A percentile compares a stretch with the other conserved stretches of the same genome.
phyloP scores from a whole-genome alignment of 1,140 invertebrate species.

The Drosophila kurseongensis region DNA sequence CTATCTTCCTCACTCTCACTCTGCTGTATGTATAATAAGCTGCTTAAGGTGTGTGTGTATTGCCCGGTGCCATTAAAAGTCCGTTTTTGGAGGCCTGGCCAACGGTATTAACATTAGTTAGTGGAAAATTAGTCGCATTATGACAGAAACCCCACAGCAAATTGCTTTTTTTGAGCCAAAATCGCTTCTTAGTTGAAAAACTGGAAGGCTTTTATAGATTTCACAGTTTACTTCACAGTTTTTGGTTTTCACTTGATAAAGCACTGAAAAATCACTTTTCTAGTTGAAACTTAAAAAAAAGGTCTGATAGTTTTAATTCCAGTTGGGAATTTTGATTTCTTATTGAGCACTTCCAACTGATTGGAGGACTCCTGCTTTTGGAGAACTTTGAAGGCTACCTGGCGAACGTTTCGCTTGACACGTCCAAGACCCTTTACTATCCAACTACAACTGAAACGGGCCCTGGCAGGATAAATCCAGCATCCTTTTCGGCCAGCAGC shows the following conservation, averaged over 20 bases:
- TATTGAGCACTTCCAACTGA: constrained; percentile 5
- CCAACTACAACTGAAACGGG: constrained; percentile 82
- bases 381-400: constrained; percentile 44
- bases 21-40: constrained; percentile 51
- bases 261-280: constrained; percentile 10
- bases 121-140: background rate
- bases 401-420: constrained; percentile 81
- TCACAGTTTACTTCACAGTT: background rate
- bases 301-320: background rate
- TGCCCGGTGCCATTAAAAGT: constrained; percentile 54
- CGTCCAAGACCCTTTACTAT: constrained; percentile 81
- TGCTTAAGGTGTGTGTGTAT: constrained; percentile 32
- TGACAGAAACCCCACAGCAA: constrained; percentile 14
- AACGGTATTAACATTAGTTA: constrained; percentile 1
- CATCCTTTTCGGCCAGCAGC: constrained; percentile 57
- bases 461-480: constrained; percentile 37
- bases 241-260: background rate
- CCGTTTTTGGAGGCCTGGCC: constrained; percentile 23
- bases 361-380: constrained; percentile 5
- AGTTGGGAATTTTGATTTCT: background rate
- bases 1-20: constrained; percentile 2
- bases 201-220: background rate
- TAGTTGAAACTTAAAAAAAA: constrained; percentile 16
- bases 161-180: constrained; percentile 25
- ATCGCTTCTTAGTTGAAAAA: background rate